Conservation (phyloP, 1,140 invertebrate species). For the Carcinoscorpius rotundicauda region DNA sequence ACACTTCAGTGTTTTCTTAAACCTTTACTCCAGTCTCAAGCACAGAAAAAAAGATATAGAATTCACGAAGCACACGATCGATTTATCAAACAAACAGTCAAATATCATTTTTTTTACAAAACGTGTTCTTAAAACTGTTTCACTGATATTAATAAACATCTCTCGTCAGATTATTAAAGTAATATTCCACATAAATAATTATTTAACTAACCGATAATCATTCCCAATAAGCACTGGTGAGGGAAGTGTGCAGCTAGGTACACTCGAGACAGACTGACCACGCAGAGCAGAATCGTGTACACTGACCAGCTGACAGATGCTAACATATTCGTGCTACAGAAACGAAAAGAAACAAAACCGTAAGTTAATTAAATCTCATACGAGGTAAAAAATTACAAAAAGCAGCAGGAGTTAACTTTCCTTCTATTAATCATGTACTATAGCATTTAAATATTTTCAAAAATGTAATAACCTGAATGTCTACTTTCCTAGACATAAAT, state of each 20-base stretch:
- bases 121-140: no score
- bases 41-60: no score
- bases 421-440: neutral
- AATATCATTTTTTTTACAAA: no score
- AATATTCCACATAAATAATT: no score
- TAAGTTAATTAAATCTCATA: neutral
- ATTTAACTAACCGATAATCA: constrained; percentile 38
- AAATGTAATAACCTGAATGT: no score
- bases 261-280: constrained; percentile 43
- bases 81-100: no score
- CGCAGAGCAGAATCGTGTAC: constrained; percentile 33
- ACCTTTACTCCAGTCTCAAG: no score
- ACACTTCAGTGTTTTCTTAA: no score
- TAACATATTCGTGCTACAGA: constrained; percentile 15
- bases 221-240: constrained; percentile 47
- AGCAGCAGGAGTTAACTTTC: constrained; percentile 3
- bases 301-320: constrained; percentile 28
- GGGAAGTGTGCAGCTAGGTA: constrained; percentile 51
- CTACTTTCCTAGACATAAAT: neutral
- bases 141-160: no score
- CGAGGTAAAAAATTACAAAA: neutral
- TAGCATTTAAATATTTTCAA: no score
- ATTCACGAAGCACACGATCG: no score
- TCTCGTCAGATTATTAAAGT: no score
- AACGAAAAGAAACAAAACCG: constrained; percentile 11